Evolutionary conservation across 2,113 vertebrate species (phyloP).

Genomic region (Ammodytes dubius): DNA sequence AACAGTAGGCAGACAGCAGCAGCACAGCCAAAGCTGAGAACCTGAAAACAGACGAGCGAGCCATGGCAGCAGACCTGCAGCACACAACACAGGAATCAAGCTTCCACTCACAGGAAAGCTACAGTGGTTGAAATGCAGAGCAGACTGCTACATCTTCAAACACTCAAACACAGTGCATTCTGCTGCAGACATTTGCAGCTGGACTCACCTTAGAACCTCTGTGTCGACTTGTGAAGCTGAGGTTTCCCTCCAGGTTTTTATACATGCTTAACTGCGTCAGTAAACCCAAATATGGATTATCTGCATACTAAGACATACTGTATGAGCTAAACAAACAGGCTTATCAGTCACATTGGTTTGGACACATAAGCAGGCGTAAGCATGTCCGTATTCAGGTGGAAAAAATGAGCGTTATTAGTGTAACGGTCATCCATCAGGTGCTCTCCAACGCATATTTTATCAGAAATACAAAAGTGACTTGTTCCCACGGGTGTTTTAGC

Average conservation of each 20-base stretch:
- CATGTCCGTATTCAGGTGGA: neutral
- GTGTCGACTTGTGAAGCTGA: neutral
- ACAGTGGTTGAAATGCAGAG: neutral
- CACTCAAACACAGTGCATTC: neutral
- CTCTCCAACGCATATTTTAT: too few relatives aligned
- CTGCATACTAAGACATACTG: neutral
- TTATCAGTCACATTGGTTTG: conserved; percentile 1
- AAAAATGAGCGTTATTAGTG: neutral
- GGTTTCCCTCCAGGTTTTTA: conserved; percentile 6
- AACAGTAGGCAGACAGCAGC: conserved; percentile 55
- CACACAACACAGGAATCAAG: conserved; percentile 12
- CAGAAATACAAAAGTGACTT: too few relatives aligned
- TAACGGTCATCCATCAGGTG: too few relatives aligned
- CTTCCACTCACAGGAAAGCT: neutral
- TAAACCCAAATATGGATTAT: conserved; percentile 10
- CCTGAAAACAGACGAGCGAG: conserved; percentile 31
- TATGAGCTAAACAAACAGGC: neutral
- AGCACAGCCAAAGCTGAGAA: conserved; percentile 50
- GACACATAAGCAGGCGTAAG: neutral
- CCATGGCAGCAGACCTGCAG: conserved; percentile 45
- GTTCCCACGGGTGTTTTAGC: too few relatives aligned
- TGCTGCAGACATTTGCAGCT: neutral
- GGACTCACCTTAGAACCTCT: conserved; percentile 28
- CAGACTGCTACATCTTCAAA: neutral
- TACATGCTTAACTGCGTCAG: neutral